These are phyloP conservation scores for Oophaga sylvatica DNA, from an alignment of 2,797 vertebrate species.

Conservation along the genomic window DNA sequence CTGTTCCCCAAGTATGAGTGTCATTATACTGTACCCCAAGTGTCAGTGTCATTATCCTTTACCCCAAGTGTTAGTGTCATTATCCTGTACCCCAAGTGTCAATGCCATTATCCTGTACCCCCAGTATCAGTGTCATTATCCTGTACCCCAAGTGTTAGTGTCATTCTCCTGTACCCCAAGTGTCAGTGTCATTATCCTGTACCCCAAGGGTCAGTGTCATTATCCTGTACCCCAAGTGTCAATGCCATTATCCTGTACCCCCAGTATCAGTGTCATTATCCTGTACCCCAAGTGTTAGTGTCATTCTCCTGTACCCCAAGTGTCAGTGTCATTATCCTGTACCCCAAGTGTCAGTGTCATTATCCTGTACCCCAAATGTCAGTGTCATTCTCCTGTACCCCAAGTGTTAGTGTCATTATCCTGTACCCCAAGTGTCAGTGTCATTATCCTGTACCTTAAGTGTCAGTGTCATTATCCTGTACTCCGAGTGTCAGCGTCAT, in stretches of 20 bases:
- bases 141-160: neutral
- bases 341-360: neutral
- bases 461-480: neutral
- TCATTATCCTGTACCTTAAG: neutral
- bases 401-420: neutral
- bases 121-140: neutral
- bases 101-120: neutral
- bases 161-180: too few species aligned
- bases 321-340: neutral
- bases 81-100: too few species aligned
- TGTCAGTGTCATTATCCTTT: neutral
- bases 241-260: neutral
- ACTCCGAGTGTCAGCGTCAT: neutral
- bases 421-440: neutral
- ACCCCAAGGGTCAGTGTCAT: neutral
- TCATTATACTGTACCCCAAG: constrained; percentile 2
- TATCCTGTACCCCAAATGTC: neutral
- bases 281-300: constrained; percentile 2
- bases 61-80: neutral
- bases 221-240: neutral
- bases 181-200: neutral
- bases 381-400: neutral
- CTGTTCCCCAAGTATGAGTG: neutral
- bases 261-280: neutral
- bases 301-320: neutral